phyloP scores from a whole-genome alignment of 2,113 vertebrate species.

The Platycercus adscitus region DNA sequence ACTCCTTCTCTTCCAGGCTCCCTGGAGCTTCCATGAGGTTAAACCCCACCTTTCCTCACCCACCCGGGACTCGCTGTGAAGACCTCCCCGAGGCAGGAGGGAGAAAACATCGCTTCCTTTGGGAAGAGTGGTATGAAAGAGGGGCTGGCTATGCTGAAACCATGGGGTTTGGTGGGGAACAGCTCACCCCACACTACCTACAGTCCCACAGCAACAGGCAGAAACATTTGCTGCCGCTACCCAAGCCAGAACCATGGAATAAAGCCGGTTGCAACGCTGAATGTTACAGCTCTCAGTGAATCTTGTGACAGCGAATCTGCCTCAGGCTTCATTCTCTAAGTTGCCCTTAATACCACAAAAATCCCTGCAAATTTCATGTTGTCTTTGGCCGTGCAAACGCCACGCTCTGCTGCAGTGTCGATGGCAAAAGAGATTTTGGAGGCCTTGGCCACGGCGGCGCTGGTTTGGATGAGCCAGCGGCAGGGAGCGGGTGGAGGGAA shows the following conservation, averaged over 20 bases:
- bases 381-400: conserved; percentile 14
- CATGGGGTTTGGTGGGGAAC: fast-evolving
- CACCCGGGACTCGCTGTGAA: neutral
- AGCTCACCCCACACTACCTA: neutral
- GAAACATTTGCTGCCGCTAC: neutral
- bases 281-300: conserved; percentile 17
- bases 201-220: neutral
- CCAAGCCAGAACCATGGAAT: neutral
- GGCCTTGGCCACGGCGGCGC: neutral
- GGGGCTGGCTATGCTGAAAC: neutral
- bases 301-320: conserved; percentile 50
- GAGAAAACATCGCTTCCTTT: neutral
- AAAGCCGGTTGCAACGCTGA: neutral
- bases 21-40: neutral
- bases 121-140: neutral
- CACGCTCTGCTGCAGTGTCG: neutral
- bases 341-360: conserved; percentile 41
- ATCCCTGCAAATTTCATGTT: conserved; percentile 28
- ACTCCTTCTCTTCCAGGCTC: neutral
- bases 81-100: neutral
- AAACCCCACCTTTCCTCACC: neutral
- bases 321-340: neutral
- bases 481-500: neutral
- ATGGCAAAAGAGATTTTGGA: conserved; percentile 6
- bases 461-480: conserved; percentile 6